Percentiles rank a stretch among this genome's conserved stretches.
Evolutionary conservation across 2,113 vertebrate species (phyloP).

Genomic region (Pterophyllum scalare): DNA sequence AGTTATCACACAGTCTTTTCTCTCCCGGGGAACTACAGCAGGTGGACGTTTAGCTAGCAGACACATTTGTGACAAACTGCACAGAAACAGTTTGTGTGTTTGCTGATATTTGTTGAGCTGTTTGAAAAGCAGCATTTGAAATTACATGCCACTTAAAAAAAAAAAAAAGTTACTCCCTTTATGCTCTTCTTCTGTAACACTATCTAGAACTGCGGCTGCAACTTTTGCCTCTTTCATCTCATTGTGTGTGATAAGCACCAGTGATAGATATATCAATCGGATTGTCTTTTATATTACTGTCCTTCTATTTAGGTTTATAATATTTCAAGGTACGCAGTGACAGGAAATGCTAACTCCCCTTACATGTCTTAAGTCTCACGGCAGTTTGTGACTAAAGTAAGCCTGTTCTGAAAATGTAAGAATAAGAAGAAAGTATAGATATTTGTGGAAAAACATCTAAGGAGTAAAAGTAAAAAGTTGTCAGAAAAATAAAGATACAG

Average conservation of each 20-base stretch:
- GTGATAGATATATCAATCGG: neutral
- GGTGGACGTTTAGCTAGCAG: neutral
- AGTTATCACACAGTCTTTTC: too few relatives aligned
- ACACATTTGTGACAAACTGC: neutral
- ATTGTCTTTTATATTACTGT: neutral
- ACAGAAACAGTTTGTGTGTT: neutral
- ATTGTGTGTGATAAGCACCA: neutral
- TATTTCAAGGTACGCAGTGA: neutral
- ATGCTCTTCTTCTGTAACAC: too few relatives aligned
- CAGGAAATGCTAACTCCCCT: too few relatives aligned
- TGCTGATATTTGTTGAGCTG: neutral
- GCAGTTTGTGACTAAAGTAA: neutral
- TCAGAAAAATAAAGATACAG: neutral
- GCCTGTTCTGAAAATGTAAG: neutral
- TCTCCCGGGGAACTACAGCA: neutral
- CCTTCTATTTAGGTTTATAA: neutral
- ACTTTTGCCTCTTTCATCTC: neutral
- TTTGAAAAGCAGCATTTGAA: neutral
- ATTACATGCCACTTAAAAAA: neutral
- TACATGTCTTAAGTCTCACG: neutral
- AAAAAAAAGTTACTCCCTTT: too few relatives aligned
- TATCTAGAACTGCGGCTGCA: neutral
- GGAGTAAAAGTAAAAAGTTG: rapidly evolving
- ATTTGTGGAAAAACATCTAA: too few relatives aligned
- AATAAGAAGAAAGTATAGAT: neutral